These are phyloP conservation scores for Aromia moschata DNA, from an alignment of 2,888 invertebrate species.

Conservation along the genomic window DNA sequence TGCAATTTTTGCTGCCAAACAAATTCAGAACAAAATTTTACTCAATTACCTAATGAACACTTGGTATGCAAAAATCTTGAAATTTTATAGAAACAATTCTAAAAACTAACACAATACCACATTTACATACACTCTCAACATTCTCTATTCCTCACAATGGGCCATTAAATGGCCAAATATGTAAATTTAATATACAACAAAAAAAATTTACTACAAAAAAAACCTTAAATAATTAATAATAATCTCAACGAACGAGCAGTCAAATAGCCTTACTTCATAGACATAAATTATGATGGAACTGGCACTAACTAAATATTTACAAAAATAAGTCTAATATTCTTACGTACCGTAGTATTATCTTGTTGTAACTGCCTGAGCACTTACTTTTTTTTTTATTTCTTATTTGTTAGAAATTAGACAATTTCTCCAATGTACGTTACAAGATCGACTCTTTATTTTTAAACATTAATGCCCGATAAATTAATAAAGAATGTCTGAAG, in stretches of 20 bases:
- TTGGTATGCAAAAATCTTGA: conserved; percentile 44
- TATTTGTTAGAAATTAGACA: conserved; percentile 18
- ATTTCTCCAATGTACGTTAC: conserved; percentile 23
- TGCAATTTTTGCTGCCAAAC: conserved; percentile 25
- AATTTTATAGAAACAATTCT: conserved; percentile 52
- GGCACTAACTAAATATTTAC: conserved; percentile 61
- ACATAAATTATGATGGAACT: conserved; percentile 55
- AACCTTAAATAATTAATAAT: conserved; percentile 45
- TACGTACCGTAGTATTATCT: conserved; percentile 47
- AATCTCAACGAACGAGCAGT: conserved; percentile 51
- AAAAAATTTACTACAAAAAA: conserved; percentile 52
- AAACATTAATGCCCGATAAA: conserved; percentile 4
- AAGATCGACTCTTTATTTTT: conserved; percentile 17
- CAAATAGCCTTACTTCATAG: conserved; percentile 44
- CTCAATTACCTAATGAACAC: conserved; percentile 48
- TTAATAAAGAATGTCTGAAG: no score
- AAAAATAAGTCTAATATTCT: conserved; percentile 60
- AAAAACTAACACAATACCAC: conserved; percentile 57
- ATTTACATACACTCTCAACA: conserved; percentile 52
- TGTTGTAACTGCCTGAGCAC: conserved; percentile 45
- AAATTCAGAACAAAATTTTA: conserved; percentile 40
- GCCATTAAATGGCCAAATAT: conserved; percentile 44
- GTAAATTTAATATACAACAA: conserved; percentile 41
- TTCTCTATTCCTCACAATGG: conserved; percentile 42
- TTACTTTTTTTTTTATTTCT: conserved; percentile 20